A percentile compares a stretch with the other conserved stretches of the same genome.
These are phyloP conservation scores for Drosophila neutralis DNA, from an alignment of 2,888 invertebrate genomes.

Conservation along the genomic window DNA sequence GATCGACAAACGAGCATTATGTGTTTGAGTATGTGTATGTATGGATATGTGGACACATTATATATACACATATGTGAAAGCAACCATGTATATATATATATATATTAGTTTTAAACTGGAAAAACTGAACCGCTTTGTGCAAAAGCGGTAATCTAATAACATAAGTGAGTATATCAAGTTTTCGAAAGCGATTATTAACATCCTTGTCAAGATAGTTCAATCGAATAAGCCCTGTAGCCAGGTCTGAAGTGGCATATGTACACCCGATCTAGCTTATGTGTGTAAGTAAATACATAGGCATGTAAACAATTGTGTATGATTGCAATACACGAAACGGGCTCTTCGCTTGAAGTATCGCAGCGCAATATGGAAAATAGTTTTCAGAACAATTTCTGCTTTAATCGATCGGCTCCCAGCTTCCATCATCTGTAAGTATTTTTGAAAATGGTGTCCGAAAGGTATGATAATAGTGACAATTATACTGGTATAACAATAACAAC, in stretches of 20 bases:
- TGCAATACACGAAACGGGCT: background rate
- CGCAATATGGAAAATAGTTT: background rate
- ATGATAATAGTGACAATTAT: background rate
- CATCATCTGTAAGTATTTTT: background rate
- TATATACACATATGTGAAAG: background rate
- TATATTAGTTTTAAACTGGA: background rate
- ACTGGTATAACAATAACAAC: no score
- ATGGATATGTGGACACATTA: background rate
- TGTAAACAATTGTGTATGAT: background rate
- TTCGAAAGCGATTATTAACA: background rate
- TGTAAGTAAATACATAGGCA: background rate
- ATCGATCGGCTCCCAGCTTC: background rate
- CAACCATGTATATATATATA: background rate
- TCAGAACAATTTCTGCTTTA: background rate
- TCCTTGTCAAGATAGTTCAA: background rate
- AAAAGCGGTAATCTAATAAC: background rate
- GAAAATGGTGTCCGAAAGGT: background rate
- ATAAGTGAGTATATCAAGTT: constrained; percentile 1
- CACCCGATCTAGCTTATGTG: background rate
- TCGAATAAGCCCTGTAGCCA: background rate
- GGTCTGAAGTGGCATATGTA: background rate
- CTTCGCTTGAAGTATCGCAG: background rate
- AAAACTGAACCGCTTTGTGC: background rate
- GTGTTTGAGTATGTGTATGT: background rate
- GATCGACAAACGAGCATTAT: background rate